Percentiles rank a stretch among this genome's conserved stretches.
Evolutionary conservation across 2,797 vertebrate species (phyloP).

Genomic region (Alfaro cultratus): DNA sequence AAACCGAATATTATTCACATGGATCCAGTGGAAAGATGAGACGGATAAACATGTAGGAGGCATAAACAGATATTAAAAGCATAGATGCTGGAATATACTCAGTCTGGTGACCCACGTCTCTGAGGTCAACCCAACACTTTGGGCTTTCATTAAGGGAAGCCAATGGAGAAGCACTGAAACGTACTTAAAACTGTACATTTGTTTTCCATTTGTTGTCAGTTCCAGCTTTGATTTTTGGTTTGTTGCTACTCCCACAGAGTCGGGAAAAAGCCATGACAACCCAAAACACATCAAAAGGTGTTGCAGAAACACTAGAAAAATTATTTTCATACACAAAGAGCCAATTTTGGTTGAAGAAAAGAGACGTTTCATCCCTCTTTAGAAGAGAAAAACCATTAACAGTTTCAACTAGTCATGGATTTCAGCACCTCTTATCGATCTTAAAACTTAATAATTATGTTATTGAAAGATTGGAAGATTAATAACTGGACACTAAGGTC

Average conservation of each 20-base stretch:
- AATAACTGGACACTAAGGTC: too few relatives aligned
- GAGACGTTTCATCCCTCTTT: not conserved
- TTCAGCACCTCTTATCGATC: not conserved
- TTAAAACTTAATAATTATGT: not conserved
- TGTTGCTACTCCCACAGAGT: not conserved
- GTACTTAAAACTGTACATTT: not conserved
- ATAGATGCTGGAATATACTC: constrained; percentile 5
- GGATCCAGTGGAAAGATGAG: constrained; percentile 34
- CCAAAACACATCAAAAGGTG: not conserved
- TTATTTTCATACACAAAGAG: not conserved
- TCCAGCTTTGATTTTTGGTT: not conserved
- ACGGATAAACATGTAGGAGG: constrained; percentile 53
- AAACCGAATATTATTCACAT: constrained; percentile 15
- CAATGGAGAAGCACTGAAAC: not conserved
- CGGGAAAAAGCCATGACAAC: not conserved
- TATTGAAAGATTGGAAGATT: too few relatives aligned
- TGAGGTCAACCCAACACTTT: constrained; percentile 16
- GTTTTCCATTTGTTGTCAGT: not conserved
- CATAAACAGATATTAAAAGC: not conserved
- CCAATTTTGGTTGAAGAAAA: not conserved
- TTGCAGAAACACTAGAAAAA: not conserved
- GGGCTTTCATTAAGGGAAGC: constrained; percentile 14
- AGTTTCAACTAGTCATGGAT: too few relatives aligned
- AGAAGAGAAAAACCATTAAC: not conserved
- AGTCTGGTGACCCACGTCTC: constrained; percentile 27